Conservation (phyloP, 2,888 invertebrate species). For the Linnaemya tessellans region DNA sequence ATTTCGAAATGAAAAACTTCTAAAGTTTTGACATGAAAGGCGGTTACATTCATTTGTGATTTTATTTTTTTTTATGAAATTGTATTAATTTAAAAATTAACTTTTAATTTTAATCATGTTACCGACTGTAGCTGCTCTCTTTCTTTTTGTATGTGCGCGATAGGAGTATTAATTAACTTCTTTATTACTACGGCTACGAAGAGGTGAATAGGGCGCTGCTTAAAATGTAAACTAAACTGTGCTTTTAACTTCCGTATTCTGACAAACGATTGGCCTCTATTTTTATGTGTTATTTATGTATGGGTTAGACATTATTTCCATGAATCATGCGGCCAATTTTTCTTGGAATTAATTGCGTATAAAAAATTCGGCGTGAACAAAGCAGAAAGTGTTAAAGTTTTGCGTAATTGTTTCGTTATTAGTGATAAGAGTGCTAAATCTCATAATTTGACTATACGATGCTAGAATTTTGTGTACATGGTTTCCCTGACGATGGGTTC, state of each 20-base stretch:
- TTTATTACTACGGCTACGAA: neutral
- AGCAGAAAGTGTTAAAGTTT: no score
- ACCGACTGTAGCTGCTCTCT: neutral
- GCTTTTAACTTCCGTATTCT: neutral
- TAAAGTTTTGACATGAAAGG: constrained; percentile 71
- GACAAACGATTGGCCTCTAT: neutral
- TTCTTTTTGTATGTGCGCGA: neutral
- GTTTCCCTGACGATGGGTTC: no score
- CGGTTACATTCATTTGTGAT: constrained; percentile 63
- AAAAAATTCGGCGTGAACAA: no score
- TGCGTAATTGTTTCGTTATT: no score
- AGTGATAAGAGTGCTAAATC: no score
- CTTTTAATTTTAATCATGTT: constrained; percentile 10
- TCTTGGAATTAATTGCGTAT: no score
- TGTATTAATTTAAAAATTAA: constrained; percentile 48
- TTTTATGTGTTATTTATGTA: neutral
- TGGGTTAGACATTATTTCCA: neutral
- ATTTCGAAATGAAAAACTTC: neutral
- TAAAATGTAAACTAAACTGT: neutral
- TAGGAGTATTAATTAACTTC: neutral
- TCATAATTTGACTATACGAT: no score
- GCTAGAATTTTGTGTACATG: no score
- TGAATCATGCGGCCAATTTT: no score
- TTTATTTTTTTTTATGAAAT: constrained; percentile 35
- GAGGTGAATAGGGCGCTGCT: neutral